Conservation (phyloP, 1,140 invertebrate species). For the Zelostemma sp. region DNA sequence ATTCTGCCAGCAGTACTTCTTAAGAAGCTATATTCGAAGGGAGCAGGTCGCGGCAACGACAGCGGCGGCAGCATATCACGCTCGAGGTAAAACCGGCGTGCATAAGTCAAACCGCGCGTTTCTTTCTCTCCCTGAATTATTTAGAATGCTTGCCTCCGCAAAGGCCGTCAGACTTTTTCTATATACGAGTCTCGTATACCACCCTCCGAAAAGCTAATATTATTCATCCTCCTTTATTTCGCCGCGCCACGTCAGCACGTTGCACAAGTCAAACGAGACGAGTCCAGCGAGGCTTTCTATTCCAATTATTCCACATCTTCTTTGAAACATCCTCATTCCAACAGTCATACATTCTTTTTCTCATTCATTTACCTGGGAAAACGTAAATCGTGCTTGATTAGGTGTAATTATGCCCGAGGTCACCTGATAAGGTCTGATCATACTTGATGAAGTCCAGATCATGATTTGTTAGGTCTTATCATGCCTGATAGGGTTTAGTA, state of each 20-base stretch:
- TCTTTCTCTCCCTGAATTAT: conserved; percentile 16
- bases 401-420: no score
- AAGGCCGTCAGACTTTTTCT: conserved; percentile 10
- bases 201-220: conserved; percentile 26
- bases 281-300: neutral
- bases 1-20: neutral
- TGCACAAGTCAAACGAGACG: conserved; percentile 32
- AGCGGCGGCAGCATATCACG: conserved; percentile 6
- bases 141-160: conserved; percentile 6
- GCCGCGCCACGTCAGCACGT: conserved; percentile 25
- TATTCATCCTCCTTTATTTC: conserved; percentile 40
- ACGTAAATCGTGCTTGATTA: no score
- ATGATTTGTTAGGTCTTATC: no score
- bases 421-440: no score
- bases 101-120: conserved; percentile 22
- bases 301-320: no score
- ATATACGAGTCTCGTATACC: conserved; percentile 9
- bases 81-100: conserved; percentile 10
- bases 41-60: neutral
- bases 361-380: no score
- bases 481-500: no score
- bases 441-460: no score
- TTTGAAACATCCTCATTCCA: no score
- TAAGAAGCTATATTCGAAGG: neutral
- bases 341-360: no score